A percentile compares a stretch with the other conserved stretches of the same genome.
Evolutionary conservation across 2,113 vertebrate species (phyloP).

Genomic region (Cairina moschata): DNA sequence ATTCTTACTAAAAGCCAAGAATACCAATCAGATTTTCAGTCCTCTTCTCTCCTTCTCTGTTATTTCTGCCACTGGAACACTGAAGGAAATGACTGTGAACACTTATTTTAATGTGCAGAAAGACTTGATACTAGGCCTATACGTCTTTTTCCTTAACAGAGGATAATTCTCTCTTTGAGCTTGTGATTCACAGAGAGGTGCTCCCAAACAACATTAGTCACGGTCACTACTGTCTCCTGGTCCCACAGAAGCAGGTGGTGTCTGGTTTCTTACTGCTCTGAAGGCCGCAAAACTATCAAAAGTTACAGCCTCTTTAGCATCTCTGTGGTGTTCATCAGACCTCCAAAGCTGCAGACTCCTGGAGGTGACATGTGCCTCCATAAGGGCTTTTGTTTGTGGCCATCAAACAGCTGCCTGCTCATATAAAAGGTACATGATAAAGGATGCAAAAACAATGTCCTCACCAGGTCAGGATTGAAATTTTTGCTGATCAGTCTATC

Average conservation of each 20-base stretch:
- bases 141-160: background rate
- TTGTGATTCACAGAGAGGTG: background rate
- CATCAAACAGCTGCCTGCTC: background rate
- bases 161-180: background rate
- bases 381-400: background rate
- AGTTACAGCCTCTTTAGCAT: background rate
- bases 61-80: background rate
- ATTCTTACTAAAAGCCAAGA: background rate
- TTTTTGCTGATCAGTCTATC: constrained; percentile 15
- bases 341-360: background rate
- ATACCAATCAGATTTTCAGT: background rate
- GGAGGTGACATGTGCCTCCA: background rate
- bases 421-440: background rate
- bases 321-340: background rate
- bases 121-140: background rate
- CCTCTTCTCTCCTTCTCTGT: background rate
- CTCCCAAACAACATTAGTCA: background rate
- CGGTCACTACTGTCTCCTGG: background rate
- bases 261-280: background rate
- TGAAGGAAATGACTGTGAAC: background rate
- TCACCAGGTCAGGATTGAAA: background rate
- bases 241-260: background rate
- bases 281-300: background rate
- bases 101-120: background rate
- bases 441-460: background rate